Conservation (phyloP, 2,888 invertebrate species). For the Mythimna vitellina region DNA sequence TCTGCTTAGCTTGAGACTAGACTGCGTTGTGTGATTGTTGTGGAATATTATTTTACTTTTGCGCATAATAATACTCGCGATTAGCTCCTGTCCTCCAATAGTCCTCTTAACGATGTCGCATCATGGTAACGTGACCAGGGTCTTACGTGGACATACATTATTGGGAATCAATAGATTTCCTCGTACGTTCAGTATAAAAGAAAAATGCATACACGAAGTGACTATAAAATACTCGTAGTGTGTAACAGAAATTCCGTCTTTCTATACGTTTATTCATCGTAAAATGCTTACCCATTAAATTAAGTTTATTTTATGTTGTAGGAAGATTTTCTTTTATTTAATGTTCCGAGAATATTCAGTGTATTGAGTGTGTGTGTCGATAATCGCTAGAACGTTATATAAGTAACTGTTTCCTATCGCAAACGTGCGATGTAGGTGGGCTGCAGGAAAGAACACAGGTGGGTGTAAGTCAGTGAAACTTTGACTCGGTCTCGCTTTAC, state of each 20-base stretch:
- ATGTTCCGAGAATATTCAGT: conserved; percentile 23
- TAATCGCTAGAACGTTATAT: conserved; percentile 9
- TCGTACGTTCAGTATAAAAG: neutral
- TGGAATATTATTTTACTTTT: too few species aligned
- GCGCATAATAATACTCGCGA: too few species aligned
- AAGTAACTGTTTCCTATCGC: conserved; percentile 2
- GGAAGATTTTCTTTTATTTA: conserved; percentile 22
- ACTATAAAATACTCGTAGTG: neutral
- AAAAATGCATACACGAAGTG: neutral
- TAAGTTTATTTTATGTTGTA: conserved; percentile 21
- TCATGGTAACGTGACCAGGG: too few species aligned
- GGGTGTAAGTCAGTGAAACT: too few species aligned
- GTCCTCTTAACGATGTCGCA: too few species aligned
- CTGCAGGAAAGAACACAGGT: too few species aligned
- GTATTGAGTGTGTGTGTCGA: neutral
- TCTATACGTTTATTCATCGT: conserved; percentile 16
- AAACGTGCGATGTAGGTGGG: neutral
- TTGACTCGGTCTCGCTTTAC: too few species aligned
- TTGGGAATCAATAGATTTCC: neutral
- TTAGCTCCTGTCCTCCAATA: too few species aligned
- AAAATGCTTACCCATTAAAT: conserved; percentile 9
- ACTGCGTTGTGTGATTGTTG: too few species aligned
- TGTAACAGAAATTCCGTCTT: conserved; percentile 3
- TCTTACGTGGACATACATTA: neutral
- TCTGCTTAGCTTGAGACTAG: too few species aligned